Evolutionary conservation across 2,888 invertebrate genomes (phyloP).

Genomic region (Apodemia mormo): DNA sequence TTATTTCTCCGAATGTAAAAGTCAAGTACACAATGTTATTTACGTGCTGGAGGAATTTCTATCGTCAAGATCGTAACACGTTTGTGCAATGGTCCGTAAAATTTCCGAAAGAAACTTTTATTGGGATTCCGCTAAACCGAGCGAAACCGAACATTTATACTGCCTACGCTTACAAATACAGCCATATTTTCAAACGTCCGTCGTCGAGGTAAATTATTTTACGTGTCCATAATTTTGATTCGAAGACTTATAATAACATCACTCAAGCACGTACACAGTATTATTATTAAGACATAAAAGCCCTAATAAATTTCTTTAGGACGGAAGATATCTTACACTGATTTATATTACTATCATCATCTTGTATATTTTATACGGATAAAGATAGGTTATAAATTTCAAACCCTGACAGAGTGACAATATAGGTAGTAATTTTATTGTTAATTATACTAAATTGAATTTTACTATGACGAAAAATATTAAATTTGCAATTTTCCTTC

Average conservation of each 20-base stretch:
- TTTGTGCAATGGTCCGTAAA: conserved; percentile 48
- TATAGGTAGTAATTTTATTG: no score
- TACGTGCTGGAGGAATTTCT: conserved; percentile 40
- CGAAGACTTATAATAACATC: background rate
- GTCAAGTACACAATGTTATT: conserved; percentile 33
- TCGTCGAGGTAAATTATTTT: conserved; percentile 12
- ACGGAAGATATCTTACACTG: no score
- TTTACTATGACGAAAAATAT: no score
- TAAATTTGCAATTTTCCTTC: no score
- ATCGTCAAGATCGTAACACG: conserved; percentile 41
- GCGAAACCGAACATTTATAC: conserved; percentile 18
- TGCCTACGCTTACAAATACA: conserved; percentile 14
- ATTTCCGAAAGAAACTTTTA: conserved; percentile 53
- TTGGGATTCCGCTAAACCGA: conserved; percentile 38
- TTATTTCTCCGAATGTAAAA: conserved; percentile 27
- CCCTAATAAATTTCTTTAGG: no score
- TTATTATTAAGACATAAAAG: background rate
- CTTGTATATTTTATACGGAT: no score
- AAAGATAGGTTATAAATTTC: no score
- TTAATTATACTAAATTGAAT: no score
- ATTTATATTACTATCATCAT: no score
- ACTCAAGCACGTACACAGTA: background rate
- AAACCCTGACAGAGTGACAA: no score
- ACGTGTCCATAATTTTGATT: conserved; percentile 11
- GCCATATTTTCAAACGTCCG: conserved; percentile 2